These are phyloP conservation scores for Acanthis flammea DNA, from an alignment of 2,797 vertebrate species.

Conservation along the genomic window DNA sequence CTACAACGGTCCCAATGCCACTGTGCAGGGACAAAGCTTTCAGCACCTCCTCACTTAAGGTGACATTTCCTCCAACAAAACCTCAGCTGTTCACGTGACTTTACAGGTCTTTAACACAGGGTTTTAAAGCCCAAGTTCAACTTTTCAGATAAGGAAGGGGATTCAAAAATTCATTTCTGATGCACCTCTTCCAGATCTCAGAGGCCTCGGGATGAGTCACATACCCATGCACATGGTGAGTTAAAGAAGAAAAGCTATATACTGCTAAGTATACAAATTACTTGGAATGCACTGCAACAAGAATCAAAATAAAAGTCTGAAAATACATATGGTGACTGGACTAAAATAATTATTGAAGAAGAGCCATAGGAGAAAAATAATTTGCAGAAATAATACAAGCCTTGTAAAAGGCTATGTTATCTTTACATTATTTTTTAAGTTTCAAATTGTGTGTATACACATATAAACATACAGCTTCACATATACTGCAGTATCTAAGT, in stretches of 20 bases:
- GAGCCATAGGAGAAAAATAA: background rate
- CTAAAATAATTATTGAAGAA: background rate
- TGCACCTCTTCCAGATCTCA: background rate
- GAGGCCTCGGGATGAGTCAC: background rate
- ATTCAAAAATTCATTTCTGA: background rate
- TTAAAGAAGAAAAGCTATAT: background rate
- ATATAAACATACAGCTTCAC: background rate
- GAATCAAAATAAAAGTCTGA: background rate
- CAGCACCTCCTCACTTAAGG: accelerated
- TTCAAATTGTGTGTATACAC: background rate
- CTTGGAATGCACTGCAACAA: background rate
- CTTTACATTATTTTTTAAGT: background rate
- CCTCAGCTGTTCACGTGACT: background rate
- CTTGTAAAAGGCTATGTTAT: background rate
- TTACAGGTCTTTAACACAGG: background rate
- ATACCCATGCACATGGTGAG: background rate
- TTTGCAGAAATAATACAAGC: background rate
- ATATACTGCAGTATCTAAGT: background rate
- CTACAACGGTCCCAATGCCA: accelerated
- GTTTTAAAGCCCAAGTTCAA: background rate
- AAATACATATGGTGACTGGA: background rate
- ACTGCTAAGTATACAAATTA: background rate
- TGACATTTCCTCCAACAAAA: background rate
- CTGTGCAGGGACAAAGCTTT: background rate
- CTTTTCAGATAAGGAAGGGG: background rate